Evolutionary conservation across 1,140 invertebrate genomes (phyloP).

Genomic region (Babylonia areolata): DNA sequence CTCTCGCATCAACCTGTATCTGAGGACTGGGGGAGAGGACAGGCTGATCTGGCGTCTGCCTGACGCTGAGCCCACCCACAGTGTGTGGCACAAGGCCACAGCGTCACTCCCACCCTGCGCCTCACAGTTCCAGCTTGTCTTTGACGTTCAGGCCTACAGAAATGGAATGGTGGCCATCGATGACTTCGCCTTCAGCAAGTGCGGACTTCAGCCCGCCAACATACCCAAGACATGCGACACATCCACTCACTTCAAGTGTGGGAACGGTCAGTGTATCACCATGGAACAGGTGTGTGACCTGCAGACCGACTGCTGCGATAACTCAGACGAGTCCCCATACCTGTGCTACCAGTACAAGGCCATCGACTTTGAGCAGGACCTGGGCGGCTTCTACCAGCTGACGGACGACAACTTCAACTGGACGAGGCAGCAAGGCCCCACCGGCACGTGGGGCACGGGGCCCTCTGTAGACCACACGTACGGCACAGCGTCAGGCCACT

Average conservation of each 20-base stretch:
- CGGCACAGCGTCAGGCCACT: conserved; percentile 48
- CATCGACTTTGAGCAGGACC: conserved; percentile 54
- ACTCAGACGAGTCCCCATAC: conserved; percentile 58
- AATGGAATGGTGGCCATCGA: conserved; percentile 61
- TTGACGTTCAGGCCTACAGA: conserved; percentile 52
- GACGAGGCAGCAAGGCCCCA: conserved; percentile 55
- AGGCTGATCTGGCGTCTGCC: conserved; percentile 48
- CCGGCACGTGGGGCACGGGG: conserved; percentile 53
- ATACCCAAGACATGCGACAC: conserved; percentile 80
- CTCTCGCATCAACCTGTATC: conserved; percentile 51
- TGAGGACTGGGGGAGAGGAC: conserved; percentile 76
- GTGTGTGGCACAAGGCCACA: conserved; percentile 58
- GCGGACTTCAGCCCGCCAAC: conserved; percentile 32
- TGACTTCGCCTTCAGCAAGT: conserved; percentile 56
- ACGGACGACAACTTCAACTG: conserved; percentile 69
- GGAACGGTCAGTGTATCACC: conserved; percentile 54
- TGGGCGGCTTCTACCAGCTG: conserved; percentile 69
- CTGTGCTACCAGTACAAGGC: conserved; percentile 79
- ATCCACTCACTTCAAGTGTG: conserved; percentile 78
- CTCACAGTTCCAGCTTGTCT: conserved; percentile 65
- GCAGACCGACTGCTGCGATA: conserved; percentile 69
- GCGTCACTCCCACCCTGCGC: conserved; percentile 76
- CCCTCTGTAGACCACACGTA: conserved; percentile 70
- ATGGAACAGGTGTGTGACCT: conserved; percentile 64
- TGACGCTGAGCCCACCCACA: conserved; percentile 17